Evolutionary conservation across 2,888 invertebrate species (phyloP).

Genomic region (Cephus spinipes): DNA sequence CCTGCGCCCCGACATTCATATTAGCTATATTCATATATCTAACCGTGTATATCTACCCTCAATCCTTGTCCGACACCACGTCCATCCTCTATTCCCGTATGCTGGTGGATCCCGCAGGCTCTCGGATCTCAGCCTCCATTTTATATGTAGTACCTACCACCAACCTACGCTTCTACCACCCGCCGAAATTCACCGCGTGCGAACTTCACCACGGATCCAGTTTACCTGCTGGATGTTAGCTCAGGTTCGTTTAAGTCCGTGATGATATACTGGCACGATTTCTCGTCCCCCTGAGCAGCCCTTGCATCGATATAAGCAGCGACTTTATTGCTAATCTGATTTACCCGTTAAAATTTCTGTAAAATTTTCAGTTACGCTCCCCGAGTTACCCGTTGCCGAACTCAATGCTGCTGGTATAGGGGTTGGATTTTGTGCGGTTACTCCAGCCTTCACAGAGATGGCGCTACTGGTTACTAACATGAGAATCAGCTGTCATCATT

Average conservation of each 20-base stretch:
- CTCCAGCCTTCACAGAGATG: conserved; percentile 39
- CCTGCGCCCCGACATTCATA: conserved; percentile 28
- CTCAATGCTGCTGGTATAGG: not conserved
- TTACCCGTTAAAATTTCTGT: not conserved
- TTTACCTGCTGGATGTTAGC: not conserved
- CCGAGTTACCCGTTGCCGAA: not conserved
- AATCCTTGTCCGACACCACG: conserved; percentile 15
- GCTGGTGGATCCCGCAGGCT: conserved; percentile 7
- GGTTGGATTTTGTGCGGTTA: not conserved
- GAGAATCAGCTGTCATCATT: not conserved
- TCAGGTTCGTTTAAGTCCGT: not conserved
- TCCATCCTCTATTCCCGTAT: not conserved
- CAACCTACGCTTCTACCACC: conserved; percentile 1
- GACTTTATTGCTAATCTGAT: not conserved
- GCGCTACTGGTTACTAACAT: conserved; percentile 37
- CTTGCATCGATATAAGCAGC: not conserved
- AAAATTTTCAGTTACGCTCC: not conserved
- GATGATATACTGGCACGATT: conserved; percentile 2
- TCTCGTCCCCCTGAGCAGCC: not conserved
- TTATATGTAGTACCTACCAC: not conserved
- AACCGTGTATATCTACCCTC: conserved; percentile 12
- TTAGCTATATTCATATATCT: conserved; percentile 15
- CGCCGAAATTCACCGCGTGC: conserved; percentile 5
- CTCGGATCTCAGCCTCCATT: not conserved
- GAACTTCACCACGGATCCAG: conserved; percentile 11